Percentiles rank a stretch among this genome's conserved stretches.
Conservation (phyloP, 2,113 vertebrate genomes). For the Garra rufa region DNA sequence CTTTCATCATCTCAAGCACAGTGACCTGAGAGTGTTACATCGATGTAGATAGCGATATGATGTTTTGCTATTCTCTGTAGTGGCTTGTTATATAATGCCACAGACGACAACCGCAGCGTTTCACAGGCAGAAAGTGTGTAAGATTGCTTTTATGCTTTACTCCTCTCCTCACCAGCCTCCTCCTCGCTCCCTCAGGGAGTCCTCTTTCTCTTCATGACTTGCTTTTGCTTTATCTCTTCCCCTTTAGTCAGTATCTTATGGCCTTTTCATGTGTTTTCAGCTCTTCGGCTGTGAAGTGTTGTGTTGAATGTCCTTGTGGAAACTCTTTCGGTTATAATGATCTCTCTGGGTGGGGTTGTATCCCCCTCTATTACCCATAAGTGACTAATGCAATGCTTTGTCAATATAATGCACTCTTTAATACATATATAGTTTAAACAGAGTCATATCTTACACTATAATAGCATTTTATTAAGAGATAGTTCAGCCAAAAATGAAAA, state of each 20-base stretch:
- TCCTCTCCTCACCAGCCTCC: slow-evolving; percentile 52
- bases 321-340: slow-evolving; percentile 26
- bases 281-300: slow-evolving; percentile 23
- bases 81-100: slow-evolving; percentile 62
- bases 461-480: too few species aligned
- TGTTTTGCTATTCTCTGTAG: slow-evolving; percentile 39
- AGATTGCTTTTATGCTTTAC: slow-evolving; percentile 41
- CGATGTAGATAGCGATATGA: not conserved
- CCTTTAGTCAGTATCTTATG: not conserved
- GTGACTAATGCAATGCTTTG: not conserved
- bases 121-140: slow-evolving; percentile 51
- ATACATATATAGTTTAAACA: not conserved
- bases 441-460: not conserved
- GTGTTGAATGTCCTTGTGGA: slow-evolving; percentile 9
- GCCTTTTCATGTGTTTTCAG: slow-evolving; percentile 7
- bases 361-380: not conserved
- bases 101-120: slow-evolving; percentile 37
- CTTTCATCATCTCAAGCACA: slow-evolving; percentile 8
- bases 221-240: not conserved
- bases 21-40: slow-evolving; percentile 4
- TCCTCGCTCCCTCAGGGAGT: not conserved
- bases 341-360: not conserved
- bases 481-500: too few species aligned
- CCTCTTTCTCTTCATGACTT: not conserved
- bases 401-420: not conserved